Base-by-base conservation (phyloP, 2,888 invertebrate genomes). In the Eustalomyia histrio region DNA sequence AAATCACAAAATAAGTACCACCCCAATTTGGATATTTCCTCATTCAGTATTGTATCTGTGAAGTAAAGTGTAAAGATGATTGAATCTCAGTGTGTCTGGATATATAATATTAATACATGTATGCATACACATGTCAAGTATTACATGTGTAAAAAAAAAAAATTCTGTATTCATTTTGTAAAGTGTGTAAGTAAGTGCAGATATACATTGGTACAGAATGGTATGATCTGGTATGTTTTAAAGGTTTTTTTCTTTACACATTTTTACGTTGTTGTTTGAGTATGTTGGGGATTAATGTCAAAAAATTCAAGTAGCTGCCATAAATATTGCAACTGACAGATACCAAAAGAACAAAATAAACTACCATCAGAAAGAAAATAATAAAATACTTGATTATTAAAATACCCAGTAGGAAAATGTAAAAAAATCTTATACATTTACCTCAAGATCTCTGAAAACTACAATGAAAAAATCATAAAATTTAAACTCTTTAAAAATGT, bases 261-360 rank as follows among this genome's bases (percentile, higher is more conserved):
- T 29, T 29, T 60, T 16, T 71, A 52, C 67, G 33, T 39, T 67
- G 21, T 60, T 61, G 24, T 57, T 73, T 61, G 47, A 55, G 67
- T 67, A 60, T 76, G 67, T 72, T 74, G 50, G 67, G 72, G 83
- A 82, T 83, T 82, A 79, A 65, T 80, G 83, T 83, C 80, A 79
- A 79, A 75, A 68, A 76, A 76, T 52, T 80, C 67, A 82, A 83
- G 78, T 80, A 75, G 78, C 78, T 72, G 65, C 73, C 76, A 80
- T 82, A 82, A 82, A 82, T 82, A 82, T 74, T 79, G 63, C 57
- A 74, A 81, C 21, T 74, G 76, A 74, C 78, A 75, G 67, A 71
- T 74, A 78, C 50, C 18, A 68, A 39, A 64, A 50, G 33, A 64
- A 69, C 24, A 33, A 58, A 57, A 16, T 50, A 63, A 29, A 68